Percentiles rank a stretch among this genome's conserved stretches.
phyloP scores from a whole-genome alignment of 2,797 vertebrate genomes.

The Lagodon rhomboides region DNA sequence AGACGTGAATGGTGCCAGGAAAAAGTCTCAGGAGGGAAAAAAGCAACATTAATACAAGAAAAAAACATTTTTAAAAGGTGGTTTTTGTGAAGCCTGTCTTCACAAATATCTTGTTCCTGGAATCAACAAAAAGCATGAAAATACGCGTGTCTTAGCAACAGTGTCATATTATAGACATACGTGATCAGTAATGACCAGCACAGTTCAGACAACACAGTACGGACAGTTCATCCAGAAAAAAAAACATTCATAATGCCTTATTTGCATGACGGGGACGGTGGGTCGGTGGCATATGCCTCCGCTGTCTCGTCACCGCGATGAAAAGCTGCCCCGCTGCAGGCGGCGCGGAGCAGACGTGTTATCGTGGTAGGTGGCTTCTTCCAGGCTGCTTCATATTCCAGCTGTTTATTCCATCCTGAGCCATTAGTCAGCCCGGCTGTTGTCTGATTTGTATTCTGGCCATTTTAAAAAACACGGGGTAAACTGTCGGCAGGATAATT shows the following conservation, averaged over 20 bases:
- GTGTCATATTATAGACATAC: background rate
- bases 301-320: conserved; percentile 51
- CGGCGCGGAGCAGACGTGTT: conserved; percentile 22
- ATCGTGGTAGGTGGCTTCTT: conserved; percentile 32
- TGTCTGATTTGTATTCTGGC: conserved; percentile 70
- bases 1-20: background rate
- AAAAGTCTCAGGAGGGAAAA: background rate
- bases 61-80: background rate
- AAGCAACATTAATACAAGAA: background rate
- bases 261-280: conserved; percentile 62
- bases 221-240: conserved; percentile 27
- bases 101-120: background rate
- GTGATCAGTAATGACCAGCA: background rate
- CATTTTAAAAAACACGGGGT: conserved; percentile 37
- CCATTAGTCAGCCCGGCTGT: conserved; percentile 34
- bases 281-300: conserved; percentile 30
- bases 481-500: conserved; percentile 58
- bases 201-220: background rate
- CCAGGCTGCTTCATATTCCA: conserved; percentile 50
- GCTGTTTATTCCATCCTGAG: conserved; percentile 42
- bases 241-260: conserved; percentile 68
- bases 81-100: background rate
- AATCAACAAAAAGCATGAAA: background rate
- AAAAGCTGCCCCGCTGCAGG: conserved; percentile 43
- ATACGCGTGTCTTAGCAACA: background rate